Conservation (phyloP, 2,888 invertebrate species). For the Timema podura region DNA sequence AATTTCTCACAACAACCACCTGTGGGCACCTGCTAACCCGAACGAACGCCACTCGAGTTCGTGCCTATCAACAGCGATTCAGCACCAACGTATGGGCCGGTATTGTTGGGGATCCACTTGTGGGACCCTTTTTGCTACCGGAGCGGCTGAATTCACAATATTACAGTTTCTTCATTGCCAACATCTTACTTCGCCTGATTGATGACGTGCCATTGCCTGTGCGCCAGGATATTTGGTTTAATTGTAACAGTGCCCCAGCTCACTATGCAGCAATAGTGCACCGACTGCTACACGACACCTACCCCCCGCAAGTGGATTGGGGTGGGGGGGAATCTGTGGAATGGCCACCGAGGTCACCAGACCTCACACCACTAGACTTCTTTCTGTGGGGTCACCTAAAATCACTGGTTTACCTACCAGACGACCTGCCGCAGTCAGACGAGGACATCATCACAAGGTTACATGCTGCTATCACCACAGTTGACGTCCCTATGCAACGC, state of each 20-base stretch:
- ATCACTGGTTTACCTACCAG: background rate
- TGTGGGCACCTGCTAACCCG: conserved; percentile 14
- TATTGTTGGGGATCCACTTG: too few relatives aligned
- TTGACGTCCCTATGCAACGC: too few relatives aligned
- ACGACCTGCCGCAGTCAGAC: too few relatives aligned
- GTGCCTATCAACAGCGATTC: conserved; percentile 1
- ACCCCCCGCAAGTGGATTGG: background rate
- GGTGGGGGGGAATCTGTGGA: background rate
- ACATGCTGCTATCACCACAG: too few relatives aligned
- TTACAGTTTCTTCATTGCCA: background rate
- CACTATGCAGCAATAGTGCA: background rate
- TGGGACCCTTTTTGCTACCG: too few relatives aligned
- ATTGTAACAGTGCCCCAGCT: background rate
- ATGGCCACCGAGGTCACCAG: background rate
- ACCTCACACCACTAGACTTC: background rate
- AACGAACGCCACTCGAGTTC: too few relatives aligned
- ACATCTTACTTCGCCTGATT: background rate
- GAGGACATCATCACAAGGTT: too few relatives aligned
- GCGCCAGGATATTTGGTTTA: conserved; percentile 1
- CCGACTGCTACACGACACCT: background rate
- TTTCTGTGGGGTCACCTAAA: background rate
- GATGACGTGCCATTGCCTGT: background rate
- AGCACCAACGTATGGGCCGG: conserved; percentile 4
- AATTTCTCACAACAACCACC: too few relatives aligned
- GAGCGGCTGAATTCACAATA: background rate